phyloP scores from a whole-genome alignment of 2,113 vertebrate species.

The Albula glossodonta region DNA sequence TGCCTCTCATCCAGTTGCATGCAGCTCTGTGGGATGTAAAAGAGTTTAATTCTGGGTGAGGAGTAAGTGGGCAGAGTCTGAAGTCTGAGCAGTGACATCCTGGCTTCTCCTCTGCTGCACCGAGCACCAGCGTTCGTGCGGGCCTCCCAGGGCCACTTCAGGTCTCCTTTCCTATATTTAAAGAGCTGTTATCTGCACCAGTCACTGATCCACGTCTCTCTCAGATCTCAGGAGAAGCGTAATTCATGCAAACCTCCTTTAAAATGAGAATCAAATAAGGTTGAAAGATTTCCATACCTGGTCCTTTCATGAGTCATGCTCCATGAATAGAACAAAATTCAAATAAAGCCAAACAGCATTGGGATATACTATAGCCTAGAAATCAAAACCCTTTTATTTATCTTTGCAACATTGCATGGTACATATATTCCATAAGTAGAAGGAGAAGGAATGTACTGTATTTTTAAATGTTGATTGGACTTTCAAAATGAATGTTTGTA shows the following conservation, averaged over 20 bases:
- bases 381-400: neutral
- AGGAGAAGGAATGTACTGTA: neutral
- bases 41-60: neutral
- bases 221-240: constrained; percentile 17
- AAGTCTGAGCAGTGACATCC: neutral
- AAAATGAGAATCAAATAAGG: constrained; percentile 44
- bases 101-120: neutral
- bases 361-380: neutral
- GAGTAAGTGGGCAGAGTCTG: too few species aligned
- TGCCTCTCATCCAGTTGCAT: neutral
- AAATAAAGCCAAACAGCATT: too few species aligned
- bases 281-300: constrained; percentile 52
- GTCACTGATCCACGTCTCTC: constrained; percentile 9
- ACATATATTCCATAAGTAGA: too few species aligned
- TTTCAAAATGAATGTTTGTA: too few species aligned
- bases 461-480: too few species aligned
- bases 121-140: neutral
- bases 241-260: constrained; percentile 44
- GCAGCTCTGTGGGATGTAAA: neutral
- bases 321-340: neutral
- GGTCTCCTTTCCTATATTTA: constrained; percentile 12
- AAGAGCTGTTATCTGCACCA: neutral
- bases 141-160: neutral
- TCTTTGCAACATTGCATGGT: too few species aligned
- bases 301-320: constrained; percentile 38